These are phyloP conservation scores for Danio choprae DNA, from an alignment of 2,797 vertebrate genomes.

Conservation along the genomic window DNA sequence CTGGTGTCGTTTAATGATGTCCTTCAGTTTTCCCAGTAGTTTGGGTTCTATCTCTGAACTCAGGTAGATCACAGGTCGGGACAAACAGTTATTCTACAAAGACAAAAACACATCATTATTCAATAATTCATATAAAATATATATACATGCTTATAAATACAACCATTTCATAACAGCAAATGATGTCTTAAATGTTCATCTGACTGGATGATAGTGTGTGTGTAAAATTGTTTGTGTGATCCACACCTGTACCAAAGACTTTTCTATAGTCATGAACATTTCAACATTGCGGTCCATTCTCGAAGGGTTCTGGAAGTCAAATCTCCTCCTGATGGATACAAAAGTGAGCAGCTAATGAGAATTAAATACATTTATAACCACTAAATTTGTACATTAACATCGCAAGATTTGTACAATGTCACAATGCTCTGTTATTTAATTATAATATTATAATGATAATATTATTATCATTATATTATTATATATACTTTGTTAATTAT, in stretches of 20 bases:
- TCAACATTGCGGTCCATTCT: slow-evolving; percentile 98
- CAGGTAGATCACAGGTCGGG: slow-evolving; percentile 93
- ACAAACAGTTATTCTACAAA: slow-evolving; percentile 92
- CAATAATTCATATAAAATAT: background rate
- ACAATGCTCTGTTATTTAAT: background rate
- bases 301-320: slow-evolving; percentile 99
- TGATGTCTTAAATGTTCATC: background rate
- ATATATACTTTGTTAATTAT: no score
- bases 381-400: background rate
- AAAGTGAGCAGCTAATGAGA: slow-evolving; percentile 38
- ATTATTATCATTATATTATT: no score
- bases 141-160: background rate
- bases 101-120: slow-evolving; percentile 12
- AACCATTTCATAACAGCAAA: background rate
- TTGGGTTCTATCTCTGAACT: slow-evolving; percentile 94
- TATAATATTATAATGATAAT: no score
- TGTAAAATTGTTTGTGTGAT: background rate
- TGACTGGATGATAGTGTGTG: background rate
- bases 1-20: slow-evolving; percentile 97
- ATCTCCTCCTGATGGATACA: slow-evolving; percentile 86
- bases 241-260: slow-evolving; percentile 92
- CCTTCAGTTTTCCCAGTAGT: slow-evolving; percentile 93
- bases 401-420: background rate
- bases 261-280: slow-evolving; percentile 99
- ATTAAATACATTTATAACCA: slow-evolving; percentile 6